Base-by-base conservation (phyloP, 2,797 vertebrate genomes). In the Microchirus variegatus region DNA sequence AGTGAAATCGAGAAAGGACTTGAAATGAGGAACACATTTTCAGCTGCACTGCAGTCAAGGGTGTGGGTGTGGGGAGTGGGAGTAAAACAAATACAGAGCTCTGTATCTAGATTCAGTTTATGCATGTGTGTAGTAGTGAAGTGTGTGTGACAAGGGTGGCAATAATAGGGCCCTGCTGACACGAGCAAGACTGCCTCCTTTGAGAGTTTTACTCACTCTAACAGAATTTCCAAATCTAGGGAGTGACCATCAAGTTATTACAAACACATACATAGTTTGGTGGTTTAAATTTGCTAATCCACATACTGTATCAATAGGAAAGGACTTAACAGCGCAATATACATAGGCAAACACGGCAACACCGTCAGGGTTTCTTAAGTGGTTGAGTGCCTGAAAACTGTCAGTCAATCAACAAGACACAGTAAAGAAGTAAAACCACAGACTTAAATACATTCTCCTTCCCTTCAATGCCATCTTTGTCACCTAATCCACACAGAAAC, bases 11-110 rank as follows among this genome's bases (percentile, higher is more conserved):
- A 80, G 64, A 78, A 42, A 8, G 53, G 63, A 75, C 36, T 19
- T 70, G 53, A 88, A 90, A 91, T 84, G 74, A 90, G 77, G 81
- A 91, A 87, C 89, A 91, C 70, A 90, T 90, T 91, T 89, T 76
- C 67, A 82, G 72, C 76, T 84, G 82, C 81, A 75, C 72, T 82
- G 87, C 85, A 89, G 87, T 86, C 56, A 44, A 71, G 78, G 73
- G 59, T 82, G 85, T 83, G 75, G 85, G 88, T 4, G 82, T 84
- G 69, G 75, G 65, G 75, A 86, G 81, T 86, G 68, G 69, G 81
- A 85, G 80, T 85, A 80, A 88, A 84, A 78, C 78, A 87, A 84
- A 88, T 70, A 71, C 55, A 63, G 43, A 47, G 52, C 54, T 57
- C 46, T 61, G 54, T 38, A 80, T 77, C 66, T 55, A 14, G n/a